Percentiles rank a stretch among this genome's conserved stretches.
These are phyloP conservation scores for Pluvialis apricaria DNA, from an alignment of 2,113 vertebrate genomes.

Conservation along the genomic window DNA sequence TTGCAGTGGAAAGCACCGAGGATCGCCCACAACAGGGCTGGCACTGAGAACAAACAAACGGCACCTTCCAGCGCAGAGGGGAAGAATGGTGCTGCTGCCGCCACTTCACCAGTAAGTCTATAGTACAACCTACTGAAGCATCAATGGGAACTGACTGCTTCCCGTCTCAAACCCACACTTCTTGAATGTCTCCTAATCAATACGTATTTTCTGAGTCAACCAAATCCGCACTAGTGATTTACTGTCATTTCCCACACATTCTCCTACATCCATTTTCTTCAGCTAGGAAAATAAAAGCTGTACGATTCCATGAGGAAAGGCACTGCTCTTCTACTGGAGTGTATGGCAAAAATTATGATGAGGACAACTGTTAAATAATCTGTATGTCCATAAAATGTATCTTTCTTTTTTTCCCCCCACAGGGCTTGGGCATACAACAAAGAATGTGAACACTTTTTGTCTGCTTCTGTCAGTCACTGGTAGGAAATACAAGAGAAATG, in stretches of 20 bases:
- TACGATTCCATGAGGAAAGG: neutral
- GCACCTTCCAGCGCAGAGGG: neutral
- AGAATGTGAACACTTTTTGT: neutral
- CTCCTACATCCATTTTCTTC: neutral
- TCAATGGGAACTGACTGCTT: neutral
- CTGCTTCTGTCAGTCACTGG: neutral
- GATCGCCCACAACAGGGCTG: fast-evolving
- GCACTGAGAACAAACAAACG: neutral
- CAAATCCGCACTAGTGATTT: neutral
- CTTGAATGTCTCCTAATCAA: neutral
- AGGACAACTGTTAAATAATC: neutral
- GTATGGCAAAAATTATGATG: neutral
- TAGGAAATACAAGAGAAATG: neutral
- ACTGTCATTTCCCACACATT: neutral
- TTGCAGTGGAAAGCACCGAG: neutral
- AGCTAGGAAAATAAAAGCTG: neutral
- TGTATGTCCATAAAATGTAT: neutral
- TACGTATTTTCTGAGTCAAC: fast-evolving
- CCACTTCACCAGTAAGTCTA: fast-evolving
- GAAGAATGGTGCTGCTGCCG: neutral
- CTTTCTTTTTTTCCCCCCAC: neutral
- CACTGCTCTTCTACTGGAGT: neutral
- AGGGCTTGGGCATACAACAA: neutral
- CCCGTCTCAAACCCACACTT: neutral
- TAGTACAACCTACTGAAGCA: neutral